Conservation (phyloP, 2,797 vertebrate genomes). For the Phataginus tetradactyla region DNA sequence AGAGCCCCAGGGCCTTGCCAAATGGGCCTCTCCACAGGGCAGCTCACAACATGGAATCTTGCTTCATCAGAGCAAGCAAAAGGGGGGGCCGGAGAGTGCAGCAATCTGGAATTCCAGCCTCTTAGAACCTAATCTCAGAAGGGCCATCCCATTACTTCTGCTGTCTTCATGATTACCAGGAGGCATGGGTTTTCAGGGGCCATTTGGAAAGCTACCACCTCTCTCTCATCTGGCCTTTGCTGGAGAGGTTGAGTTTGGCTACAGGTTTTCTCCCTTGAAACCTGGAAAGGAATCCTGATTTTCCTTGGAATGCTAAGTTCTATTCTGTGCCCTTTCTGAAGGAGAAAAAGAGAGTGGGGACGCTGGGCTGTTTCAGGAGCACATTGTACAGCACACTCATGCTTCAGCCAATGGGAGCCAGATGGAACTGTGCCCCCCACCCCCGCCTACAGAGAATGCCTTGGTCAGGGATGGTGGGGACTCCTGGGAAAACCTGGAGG, state of each 20-base stretch:
- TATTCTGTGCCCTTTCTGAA: not conserved
- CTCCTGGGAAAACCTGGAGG: not conserved
- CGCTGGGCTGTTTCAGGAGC: not conserved
- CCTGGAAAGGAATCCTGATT: not conserved
- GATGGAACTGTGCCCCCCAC: not conserved
- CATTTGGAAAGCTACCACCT: not conserved
- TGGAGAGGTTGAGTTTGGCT: not conserved
- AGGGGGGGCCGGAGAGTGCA: not conserved
- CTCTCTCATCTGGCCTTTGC: not conserved
- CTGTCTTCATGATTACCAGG: fast-evolving
- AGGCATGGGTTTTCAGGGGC: not conserved
- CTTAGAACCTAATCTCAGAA: not conserved
- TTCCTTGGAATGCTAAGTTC: not conserved
- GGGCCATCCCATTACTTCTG: fast-evolving
- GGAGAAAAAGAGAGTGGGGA: not conserved
- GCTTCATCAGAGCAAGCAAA: not conserved
- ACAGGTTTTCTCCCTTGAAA: not conserved
- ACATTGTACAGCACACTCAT: fast-evolving
- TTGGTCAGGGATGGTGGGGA: not conserved
- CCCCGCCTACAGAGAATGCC: not conserved
- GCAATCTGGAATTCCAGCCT: not conserved
- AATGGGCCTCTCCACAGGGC: not conserved
- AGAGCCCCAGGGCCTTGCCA: not conserved
- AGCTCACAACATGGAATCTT: not conserved
- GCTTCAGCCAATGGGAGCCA: not conserved